Evolutionary conservation across 2,888 invertebrate species (phyloP).

Genomic region (Eurytoma adleriae): DNA sequence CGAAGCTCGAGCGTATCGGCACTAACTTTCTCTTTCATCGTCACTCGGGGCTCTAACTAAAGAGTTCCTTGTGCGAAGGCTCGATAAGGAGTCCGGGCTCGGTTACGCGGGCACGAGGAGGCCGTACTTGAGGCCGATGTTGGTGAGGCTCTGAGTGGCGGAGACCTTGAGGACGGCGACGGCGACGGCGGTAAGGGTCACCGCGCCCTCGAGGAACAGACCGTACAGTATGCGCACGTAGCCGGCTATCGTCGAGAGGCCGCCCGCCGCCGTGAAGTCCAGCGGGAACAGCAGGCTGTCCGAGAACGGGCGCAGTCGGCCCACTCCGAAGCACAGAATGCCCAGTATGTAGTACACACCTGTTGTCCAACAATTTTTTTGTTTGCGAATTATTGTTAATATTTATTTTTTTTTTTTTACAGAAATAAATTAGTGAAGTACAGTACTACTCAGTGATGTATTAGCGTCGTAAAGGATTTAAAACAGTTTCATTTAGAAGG

Average conservation of each 20-base stretch:
- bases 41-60: not conserved
- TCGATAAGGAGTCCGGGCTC: not conserved
- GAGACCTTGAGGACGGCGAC: constrained; percentile 80
- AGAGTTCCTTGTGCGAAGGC: not conserved
- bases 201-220: constrained; percentile 83
- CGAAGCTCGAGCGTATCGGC: no score
- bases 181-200: constrained; percentile 80
- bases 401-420: not conserved
- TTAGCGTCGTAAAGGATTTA: no score
- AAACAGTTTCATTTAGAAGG: no score
- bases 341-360: constrained; percentile 80
- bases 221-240: constrained; percentile 81
- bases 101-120: constrained; percentile 77
- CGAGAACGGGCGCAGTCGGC: constrained; percentile 77
- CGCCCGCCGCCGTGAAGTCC: constrained; percentile 84
- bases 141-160: constrained; percentile 78
- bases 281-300: constrained; percentile 82
- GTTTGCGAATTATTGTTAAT: not conserved
- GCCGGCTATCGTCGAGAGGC: constrained; percentile 80
- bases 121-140: constrained; percentile 78
- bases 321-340: constrained; percentile 80
- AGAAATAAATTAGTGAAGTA: no score
- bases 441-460: no score
- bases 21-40: no score
- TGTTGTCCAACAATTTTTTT: constrained; percentile 51